These are phyloP conservation scores for Spheniscus humboldti DNA, from an alignment of 2,797 vertebrate genomes.

Conservation along the genomic window DNA sequence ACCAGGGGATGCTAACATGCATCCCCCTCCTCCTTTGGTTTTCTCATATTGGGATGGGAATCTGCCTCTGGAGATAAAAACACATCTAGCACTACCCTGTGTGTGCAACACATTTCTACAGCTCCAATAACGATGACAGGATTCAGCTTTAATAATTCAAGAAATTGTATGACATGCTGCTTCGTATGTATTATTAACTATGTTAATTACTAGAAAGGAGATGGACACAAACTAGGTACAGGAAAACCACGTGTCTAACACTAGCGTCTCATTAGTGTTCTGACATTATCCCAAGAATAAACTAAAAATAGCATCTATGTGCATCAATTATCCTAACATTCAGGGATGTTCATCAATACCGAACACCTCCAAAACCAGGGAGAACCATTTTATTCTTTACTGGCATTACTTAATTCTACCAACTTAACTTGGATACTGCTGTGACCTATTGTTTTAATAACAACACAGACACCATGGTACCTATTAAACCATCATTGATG, in stretches of 20 bases:
- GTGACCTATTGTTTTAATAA: not conserved
- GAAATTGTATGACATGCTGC: not conserved
- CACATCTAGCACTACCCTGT: rapidly evolving
- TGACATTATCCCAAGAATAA: not conserved
- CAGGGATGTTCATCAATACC: not conserved
- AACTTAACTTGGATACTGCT: not conserved
- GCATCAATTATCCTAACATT: not conserved
- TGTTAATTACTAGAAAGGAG: not conserved
- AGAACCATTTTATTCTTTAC: not conserved
- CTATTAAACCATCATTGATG: not conserved
- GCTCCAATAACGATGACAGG: rapidly evolving
- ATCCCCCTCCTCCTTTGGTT: not conserved
- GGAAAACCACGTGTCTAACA: not conserved
- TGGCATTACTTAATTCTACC: not conserved
- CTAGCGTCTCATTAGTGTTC: not conserved
- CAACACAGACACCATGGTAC: rapidly evolving
- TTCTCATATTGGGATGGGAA: not conserved
- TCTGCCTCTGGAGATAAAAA: not conserved
- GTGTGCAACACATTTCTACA: not conserved
- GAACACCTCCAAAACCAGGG: not conserved
- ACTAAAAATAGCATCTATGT: not conserved
- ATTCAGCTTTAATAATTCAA: not conserved
- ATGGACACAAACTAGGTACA: not conserved
- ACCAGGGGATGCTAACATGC: rapidly evolving
- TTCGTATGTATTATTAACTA: not conserved